Conservation (phyloP, 2,113 vertebrate species). For the Silurus glanis region DNA sequence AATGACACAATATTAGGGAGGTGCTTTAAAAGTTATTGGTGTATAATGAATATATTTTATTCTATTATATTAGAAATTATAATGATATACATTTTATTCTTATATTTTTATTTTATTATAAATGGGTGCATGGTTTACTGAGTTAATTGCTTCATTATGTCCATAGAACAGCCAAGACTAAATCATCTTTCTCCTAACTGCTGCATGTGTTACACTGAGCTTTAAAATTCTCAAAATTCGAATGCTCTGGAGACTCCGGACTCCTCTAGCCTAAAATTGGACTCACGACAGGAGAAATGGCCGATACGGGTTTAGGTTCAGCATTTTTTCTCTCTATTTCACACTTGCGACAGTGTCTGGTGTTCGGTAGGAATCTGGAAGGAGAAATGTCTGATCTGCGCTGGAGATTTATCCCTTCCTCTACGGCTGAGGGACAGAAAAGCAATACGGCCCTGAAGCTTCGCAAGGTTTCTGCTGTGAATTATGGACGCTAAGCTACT, state of each 20-base stretch:
- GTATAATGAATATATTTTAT: too few relatives aligned
- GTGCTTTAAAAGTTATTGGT: too few relatives aligned
- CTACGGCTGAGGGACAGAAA: constrained; percentile 50
- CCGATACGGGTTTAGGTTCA: background rate
- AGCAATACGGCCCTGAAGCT: constrained; percentile 56
- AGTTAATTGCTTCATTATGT: background rate
- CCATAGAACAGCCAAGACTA: background rate
- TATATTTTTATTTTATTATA: background rate
- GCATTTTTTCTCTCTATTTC: background rate
- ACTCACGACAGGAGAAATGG: background rate
- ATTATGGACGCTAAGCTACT: constrained; percentile 56
- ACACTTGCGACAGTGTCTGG: background rate
- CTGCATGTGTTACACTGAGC: background rate
- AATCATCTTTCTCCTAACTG: background rate
- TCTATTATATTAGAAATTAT: too few relatives aligned
- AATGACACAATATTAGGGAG: too few relatives aligned
- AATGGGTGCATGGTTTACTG: background rate
- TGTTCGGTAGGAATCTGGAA: constrained; percentile 23
- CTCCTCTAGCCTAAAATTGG: constrained; percentile 17
- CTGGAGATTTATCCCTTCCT: constrained; percentile 49
- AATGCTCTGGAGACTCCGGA: background rate
- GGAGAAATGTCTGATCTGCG: constrained; percentile 30
- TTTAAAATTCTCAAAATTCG: background rate
- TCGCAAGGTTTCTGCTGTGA: constrained; percentile 46
- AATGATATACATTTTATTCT: background rate